phyloP scores from a whole-genome alignment of 2,797 vertebrate species.

The Halcyon chelicuti region DNA sequence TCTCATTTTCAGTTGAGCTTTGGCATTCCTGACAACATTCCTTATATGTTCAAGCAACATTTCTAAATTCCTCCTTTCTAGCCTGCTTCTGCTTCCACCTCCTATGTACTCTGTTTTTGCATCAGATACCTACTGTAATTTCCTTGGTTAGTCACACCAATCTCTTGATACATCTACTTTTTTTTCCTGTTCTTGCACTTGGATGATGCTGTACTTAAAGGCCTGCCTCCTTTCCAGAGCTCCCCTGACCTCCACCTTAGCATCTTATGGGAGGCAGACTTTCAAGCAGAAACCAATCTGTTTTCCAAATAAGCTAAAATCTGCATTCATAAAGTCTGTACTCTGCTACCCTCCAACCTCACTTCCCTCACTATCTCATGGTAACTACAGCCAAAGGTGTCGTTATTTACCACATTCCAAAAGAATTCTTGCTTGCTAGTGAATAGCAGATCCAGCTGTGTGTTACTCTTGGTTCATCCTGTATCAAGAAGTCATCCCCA shows the following conservation, averaged over 20 bases:
- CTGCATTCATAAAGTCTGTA: background rate
- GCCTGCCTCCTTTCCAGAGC: background rate
- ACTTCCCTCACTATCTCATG: background rate
- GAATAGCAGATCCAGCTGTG: background rate
- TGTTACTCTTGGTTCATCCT: background rate
- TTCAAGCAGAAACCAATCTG: background rate
- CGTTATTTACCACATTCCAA: background rate
- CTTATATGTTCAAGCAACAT: background rate
- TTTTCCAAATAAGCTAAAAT: background rate
- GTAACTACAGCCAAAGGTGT: background rate
- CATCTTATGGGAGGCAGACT: background rate
- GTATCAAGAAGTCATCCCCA: background rate
- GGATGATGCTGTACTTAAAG: background rate
- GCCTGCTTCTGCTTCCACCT: background rate
- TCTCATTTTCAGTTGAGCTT: background rate
- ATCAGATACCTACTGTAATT: background rate
- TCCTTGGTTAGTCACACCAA: background rate
- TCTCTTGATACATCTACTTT: background rate
- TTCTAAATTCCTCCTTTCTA: background rate
- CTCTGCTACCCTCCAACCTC: background rate
- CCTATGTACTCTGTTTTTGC: background rate
- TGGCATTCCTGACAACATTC: background rate
- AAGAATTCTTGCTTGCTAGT: background rate
- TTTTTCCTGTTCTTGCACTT: background rate
- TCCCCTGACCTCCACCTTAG: background rate